These are phyloP conservation scores for Apogon hyalosoma DNA, from an alignment of 2,797 vertebrate species.

Conservation along the genomic window DNA sequence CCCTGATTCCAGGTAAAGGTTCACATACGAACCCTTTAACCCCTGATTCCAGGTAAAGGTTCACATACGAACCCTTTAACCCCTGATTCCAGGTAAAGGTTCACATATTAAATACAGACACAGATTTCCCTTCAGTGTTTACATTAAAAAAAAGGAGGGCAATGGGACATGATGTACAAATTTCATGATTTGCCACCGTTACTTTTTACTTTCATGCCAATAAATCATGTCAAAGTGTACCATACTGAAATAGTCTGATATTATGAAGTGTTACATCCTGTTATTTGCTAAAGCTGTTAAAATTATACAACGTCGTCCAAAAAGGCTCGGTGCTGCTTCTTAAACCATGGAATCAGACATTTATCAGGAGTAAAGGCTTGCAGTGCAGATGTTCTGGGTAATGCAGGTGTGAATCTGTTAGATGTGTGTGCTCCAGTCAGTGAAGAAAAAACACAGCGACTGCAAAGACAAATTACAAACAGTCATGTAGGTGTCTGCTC, in stretches of 20 bases:
- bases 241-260: conserved; percentile 30
- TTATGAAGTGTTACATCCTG: conserved; percentile 38
- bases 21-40: too few relatives aligned
- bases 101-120: conserved; percentile 25
- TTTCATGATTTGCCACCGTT: conserved; percentile 15
- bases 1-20: too few relatives aligned
- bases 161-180: conserved; percentile 4
- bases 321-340: conserved; percentile 18
- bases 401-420: conserved; percentile 22
- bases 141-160: not conserved
- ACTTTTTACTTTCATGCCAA: conserved; percentile 39
- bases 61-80: too few relatives aligned
- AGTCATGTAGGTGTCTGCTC: not conserved
- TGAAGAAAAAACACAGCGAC: not conserved
- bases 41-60: too few relatives aligned
- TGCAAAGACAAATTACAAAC: conserved; percentile 12
- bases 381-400: not conserved
- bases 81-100: too few relatives aligned
- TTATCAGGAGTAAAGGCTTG: conserved; percentile 24
- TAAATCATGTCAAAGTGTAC: conserved; percentile 33
- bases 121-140: not conserved
- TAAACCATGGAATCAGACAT: conserved; percentile 28
- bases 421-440: not conserved
- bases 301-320: conserved; percentile 27
- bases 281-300: conserved; percentile 20